Evolutionary conservation across 2,113 vertebrate genomes (phyloP), one percentile per base, ranked within the genome.

Genomic region (Eidolon helvum): DNA sequence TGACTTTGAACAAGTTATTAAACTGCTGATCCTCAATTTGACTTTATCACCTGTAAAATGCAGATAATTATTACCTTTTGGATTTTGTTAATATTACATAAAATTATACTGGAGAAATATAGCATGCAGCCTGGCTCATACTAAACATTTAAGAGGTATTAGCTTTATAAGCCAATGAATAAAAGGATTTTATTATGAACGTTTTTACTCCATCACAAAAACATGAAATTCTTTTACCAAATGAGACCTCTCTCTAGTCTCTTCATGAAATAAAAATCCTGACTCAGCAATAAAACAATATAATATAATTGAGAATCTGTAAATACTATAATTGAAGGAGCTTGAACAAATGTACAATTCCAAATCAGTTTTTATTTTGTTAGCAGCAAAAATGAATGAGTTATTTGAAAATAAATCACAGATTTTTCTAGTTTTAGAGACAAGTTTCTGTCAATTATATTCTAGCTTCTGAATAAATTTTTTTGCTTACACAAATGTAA

Each of bases 361-460:
- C 26, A 86, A 96, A 72, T 30, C 55, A 86, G 6, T 43, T 43
- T 43, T 63, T 75, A 95, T 96, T 63, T 91, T 48, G 19, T 95
- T 63, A 89, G 65, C 57, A 92, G 50, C 35, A 95, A 96, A 87
- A 61, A 66, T 33, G 91, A 93, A 83, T 79, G 61, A 94, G 45
- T 61, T 83, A 82, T 66, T 74, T 95, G 28, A 75, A 97, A 93
- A 10, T 90, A 90, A 92, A 63, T 57, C 94, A 93, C 14, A 91
- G 38, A 82, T 61, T 57, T 86, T 71, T 83, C 50, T 48, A 75
- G 65, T 78, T 91, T 95, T 53, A 80, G 68, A 96, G 80, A 90
- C 28, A 91, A 90, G 26, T 16, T 65, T 82, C 77, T 93, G 74
- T 82, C 68, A 80, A 53, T 90, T 94, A 59, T 92, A 84, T 43